A percentile compares a stretch with the other conserved stretches of the same genome.
These are phyloP conservation scores for Rafetus swinhoei DNA, from an alignment of 2,113 vertebrate species.

Conservation along the genomic window DNA sequence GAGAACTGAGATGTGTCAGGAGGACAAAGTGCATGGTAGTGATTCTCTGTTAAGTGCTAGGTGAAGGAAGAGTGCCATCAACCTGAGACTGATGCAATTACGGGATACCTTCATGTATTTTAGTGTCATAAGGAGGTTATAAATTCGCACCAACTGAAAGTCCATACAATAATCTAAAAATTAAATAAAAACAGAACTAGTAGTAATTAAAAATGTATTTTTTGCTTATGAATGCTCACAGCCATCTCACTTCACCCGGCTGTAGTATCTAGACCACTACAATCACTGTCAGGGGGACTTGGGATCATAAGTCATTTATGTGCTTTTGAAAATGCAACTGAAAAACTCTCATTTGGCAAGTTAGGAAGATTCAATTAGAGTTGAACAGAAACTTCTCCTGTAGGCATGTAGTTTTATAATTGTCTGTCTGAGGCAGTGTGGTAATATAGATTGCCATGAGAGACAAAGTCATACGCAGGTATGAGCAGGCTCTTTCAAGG, in stretches of 20 bases:
- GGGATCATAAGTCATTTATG: neutral
- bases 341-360: neutral
- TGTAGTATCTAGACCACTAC: neutral
- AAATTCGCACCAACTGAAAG: neutral
- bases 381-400: neutral
- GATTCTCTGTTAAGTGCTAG: neutral
- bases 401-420: neutral
- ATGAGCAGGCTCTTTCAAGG: neutral
- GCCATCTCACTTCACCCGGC: neutral
- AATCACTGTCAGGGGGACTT: neutral
- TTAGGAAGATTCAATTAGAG: neutral
- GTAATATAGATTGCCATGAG: neutral
- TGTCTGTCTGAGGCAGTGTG: neutral
- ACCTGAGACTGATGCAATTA: neutral
- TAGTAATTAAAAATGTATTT: neutral
- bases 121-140: neutral
- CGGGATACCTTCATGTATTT: neutral
- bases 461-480: accelerated
- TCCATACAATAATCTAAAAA: neutral
- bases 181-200: neutral
- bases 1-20: neutral
- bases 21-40: neutral
- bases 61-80: accelerated
- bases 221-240: neutral
- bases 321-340: neutral